A percentile compares a stretch with the other conserved stretches of the same genome.
phyloP scores from a whole-genome alignment of 2,113 vertebrate genomes.

The Neotoma lepida region DNA sequence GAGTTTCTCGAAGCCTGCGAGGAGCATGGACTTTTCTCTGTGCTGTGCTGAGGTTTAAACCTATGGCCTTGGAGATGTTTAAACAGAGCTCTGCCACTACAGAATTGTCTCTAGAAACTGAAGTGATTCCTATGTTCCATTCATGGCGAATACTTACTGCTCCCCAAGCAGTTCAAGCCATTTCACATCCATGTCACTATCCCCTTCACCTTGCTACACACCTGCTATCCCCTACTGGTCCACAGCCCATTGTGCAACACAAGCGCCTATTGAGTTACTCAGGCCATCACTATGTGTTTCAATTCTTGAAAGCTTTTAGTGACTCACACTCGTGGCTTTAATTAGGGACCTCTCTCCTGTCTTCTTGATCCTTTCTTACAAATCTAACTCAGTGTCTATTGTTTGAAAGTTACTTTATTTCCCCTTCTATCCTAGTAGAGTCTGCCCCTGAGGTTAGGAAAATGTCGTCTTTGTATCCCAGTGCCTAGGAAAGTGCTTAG shows the following conservation, averaged over 20 bases:
- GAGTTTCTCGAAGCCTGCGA: neutral
- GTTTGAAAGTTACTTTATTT: slow-evolving; percentile 10
- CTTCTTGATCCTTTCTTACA: slow-evolving; percentile 6
- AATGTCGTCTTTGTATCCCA: neutral
- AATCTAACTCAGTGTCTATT: neutral
- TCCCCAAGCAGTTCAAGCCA: neutral
- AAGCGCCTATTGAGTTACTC: neutral
- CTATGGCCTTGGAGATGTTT: neutral
- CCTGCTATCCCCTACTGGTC: neutral
- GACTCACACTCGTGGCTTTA: neutral
- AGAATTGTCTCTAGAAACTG: neutral
- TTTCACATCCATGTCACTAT: neutral
- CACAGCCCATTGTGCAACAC: neutral
- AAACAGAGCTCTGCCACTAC: neutral
- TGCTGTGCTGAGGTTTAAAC: neutral
- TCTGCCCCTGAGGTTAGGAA: neutral
- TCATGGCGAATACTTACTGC: neutral
- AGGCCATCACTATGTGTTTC: neutral
- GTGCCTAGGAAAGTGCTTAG: neutral
- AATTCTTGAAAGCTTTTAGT: neutral
- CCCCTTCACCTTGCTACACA: neutral
- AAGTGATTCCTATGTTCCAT: neutral
- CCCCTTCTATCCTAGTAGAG: neutral
- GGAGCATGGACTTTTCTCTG: neutral
- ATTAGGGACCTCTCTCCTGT: slow-evolving; percentile 7